Evolutionary conservation across 2,113 vertebrate genomes (phyloP).

Genomic region (Rhinoptilus africanus): DNA sequence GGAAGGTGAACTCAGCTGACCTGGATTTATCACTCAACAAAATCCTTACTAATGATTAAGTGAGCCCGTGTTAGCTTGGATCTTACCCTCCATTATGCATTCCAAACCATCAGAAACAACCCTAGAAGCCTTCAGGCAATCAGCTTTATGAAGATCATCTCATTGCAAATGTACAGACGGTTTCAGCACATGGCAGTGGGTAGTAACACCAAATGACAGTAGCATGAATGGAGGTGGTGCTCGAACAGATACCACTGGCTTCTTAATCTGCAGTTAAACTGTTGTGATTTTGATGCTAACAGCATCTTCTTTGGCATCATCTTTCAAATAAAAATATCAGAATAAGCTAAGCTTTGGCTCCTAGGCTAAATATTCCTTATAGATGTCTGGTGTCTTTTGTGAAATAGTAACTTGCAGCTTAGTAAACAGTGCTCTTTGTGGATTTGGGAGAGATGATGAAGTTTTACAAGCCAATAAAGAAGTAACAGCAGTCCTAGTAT

Average conservation of each 20-base stretch:
- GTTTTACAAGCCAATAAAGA: slow-evolving; percentile 20
- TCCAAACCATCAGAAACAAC: not conserved
- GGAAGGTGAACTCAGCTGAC: not conserved
- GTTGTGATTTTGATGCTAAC: not conserved
- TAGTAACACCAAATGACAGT: not conserved
- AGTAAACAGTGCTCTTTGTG: not conserved
- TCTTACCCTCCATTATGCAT: not conserved
- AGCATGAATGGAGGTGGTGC: not conserved
- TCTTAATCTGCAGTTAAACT: not conserved
- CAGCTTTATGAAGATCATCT: not conserved
- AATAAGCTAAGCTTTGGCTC: not conserved
- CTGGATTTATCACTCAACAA: not conserved
- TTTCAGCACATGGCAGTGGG: not conserved
- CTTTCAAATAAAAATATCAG: not conserved
- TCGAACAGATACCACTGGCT: not conserved
- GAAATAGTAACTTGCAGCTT: not conserved
- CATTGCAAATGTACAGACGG: not conserved
- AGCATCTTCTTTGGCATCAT: not conserved
- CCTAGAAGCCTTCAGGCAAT: not conserved
- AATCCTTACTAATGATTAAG: not conserved
- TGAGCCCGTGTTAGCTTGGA: not conserved
- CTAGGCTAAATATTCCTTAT: not conserved
- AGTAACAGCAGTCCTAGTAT: not conserved
- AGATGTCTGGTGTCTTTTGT: not conserved
- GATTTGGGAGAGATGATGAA: not conserved